phyloP scores from a whole-genome alignment of 2,888 invertebrate species.

The Branchipolynoe longqiensis region DNA sequence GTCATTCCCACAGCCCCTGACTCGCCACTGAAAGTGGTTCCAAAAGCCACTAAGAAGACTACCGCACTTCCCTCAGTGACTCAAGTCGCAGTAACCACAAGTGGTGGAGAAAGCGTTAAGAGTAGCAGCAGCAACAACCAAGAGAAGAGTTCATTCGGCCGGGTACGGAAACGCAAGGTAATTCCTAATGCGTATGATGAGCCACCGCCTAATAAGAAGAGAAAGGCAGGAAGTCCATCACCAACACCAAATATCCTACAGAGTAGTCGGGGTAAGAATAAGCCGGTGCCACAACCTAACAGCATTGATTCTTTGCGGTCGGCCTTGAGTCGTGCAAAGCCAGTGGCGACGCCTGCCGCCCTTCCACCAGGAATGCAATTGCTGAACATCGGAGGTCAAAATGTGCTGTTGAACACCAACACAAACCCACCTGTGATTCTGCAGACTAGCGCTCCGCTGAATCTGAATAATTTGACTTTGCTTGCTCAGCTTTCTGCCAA shows the following conservation, averaged over 20 bases:
- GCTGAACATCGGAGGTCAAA: slow-evolving; percentile 52
- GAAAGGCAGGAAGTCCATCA: slow-evolving; percentile 26
- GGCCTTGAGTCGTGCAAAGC: neutral
- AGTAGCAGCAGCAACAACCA: slow-evolving; percentile 46
- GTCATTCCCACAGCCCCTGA: neutral
- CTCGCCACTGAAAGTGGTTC: neutral
- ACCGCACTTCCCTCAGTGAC: neutral
- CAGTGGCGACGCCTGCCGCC: neutral
- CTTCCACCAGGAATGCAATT: slow-evolving; percentile 37
- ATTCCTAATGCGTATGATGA: slow-evolving; percentile 78
- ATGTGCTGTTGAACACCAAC: slow-evolving; percentile 47
- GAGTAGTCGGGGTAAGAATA: slow-evolving; percentile 10
- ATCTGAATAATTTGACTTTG: slow-evolving; percentile 51
- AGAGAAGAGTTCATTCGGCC: slow-evolving; percentile 77
- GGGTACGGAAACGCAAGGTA: slow-evolving; percentile 75
- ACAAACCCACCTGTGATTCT: slow-evolving; percentile 31
- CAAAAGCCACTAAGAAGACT: slow-evolving; percentile 16
- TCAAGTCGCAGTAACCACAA: neutral
- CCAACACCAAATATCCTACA: slow-evolving; percentile 21
- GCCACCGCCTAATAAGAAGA: slow-evolving; percentile 70
- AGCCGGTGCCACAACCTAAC: neutral
- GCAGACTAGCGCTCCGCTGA: slow-evolving; percentile 43
- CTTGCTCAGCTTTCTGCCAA: slow-evolving; percentile 59
- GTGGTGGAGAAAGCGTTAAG: neutral
- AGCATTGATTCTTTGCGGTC: slow-evolving; percentile 5